phyloP scores from a whole-genome alignment of 2,113 vertebrate genomes.

The Hystrix brachyura region DNA sequence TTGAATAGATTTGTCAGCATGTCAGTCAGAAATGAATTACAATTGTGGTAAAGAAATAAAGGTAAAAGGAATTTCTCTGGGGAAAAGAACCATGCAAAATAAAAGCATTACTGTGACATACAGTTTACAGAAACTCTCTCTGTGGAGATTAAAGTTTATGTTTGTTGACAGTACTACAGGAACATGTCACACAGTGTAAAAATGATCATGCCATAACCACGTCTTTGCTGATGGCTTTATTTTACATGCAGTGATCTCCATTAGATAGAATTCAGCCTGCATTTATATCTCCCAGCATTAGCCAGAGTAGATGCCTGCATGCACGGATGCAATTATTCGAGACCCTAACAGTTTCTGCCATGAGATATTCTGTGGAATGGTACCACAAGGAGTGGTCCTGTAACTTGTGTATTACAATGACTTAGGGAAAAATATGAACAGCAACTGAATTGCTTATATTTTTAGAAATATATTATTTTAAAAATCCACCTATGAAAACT shows the following conservation, averaged over 20 bases:
- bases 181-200: slow-evolving; percentile 71
- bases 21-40: slow-evolving; percentile 78
- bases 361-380: neutral
- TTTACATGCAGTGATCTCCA: slow-evolving; percentile 66
- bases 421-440: slow-evolving; percentile 47
- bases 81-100: slow-evolving; percentile 75
- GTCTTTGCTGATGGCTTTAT: slow-evolving; percentile 71
- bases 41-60: slow-evolving; percentile 68
- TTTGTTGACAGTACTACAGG: slow-evolving; percentile 80
- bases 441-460: slow-evolving; percentile 17
- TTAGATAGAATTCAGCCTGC: slow-evolving; percentile 68
- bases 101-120: slow-evolving; percentile 77
- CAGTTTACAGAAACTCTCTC: slow-evolving; percentile 76
- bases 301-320: neutral
- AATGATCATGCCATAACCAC: slow-evolving; percentile 78
- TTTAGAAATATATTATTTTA: neutral
- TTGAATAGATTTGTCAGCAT: slow-evolving; percentile 70
- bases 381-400: neutral
- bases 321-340: slow-evolving; percentile 38
- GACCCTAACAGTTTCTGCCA: slow-evolving; percentile 20
- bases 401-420: neutral
- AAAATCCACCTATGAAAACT: neutral
- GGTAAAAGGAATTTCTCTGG: slow-evolving; percentile 77
- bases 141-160: slow-evolving; percentile 80
- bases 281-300: slow-evolving; percentile 58